These are phyloP conservation scores for Clarias fuscus DNA, from an alignment of 2,797 vertebrate species.

Conservation along the genomic window DNA sequence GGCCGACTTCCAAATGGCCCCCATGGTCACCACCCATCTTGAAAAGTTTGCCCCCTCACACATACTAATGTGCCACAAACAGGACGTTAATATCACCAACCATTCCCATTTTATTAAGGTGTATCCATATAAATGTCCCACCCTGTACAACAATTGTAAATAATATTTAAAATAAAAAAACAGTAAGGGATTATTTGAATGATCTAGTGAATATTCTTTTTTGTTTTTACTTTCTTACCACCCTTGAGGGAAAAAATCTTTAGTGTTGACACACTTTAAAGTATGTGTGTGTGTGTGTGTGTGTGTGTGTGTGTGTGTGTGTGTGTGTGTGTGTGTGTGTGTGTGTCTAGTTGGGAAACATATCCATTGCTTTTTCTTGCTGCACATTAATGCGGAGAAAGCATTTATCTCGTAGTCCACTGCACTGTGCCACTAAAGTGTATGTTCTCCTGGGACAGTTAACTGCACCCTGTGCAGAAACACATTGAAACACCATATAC, in stretches of 20 bases:
- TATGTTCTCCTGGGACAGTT: constrained; percentile 67
- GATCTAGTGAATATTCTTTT: background rate
- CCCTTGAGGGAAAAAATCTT: background rate
- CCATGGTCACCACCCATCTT: too few species aligned
- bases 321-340: background rate
- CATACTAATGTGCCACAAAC: too few species aligned
- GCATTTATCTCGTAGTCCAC: constrained; percentile 70
- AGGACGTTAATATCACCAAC: too few species aligned
- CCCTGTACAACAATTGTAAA: background rate
- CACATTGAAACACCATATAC: constrained; percentile 30
- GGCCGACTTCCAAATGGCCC: too few species aligned
- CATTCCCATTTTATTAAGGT: too few species aligned
- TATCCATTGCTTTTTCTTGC: constrained; percentile 63
- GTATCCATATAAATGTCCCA: too few species aligned
- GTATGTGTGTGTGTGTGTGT: background rate
- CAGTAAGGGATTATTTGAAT: background rate
- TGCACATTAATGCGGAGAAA: constrained; percentile 68
- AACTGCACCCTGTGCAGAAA: constrained; percentile 63
- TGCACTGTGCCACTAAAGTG: constrained; percentile 70
- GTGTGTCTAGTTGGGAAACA: constrained; percentile 38
- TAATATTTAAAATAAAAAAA: background rate
- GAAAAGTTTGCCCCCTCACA: too few species aligned
- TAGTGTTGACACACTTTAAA: background rate
- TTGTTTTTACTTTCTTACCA: background rate
- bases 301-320: background rate